Evolutionary conservation across 1,140 invertebrate species (phyloP), one percentile per base, ranked within the genome.

Genomic region (Ericerus pela): DNA sequence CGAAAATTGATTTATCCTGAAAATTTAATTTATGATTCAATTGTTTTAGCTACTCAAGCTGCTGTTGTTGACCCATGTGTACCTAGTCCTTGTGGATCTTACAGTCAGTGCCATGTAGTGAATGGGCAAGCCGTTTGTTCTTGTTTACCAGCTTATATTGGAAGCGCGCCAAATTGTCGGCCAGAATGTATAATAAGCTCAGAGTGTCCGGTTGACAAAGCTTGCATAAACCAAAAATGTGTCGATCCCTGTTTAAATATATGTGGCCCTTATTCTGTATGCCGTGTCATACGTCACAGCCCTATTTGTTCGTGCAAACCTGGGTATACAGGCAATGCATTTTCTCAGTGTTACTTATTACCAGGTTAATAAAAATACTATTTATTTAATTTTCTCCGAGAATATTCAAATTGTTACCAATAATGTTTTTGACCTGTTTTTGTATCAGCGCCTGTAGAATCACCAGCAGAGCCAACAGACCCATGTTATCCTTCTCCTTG

Each of bases 281-380:
- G 83, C 66, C 73, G 78, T 68, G 79, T 85, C 30, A 75, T 82
- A 12, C 82, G 81, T 67, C 84, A 88, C 62, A 84, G 79, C 69
- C 84, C 84, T 1, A 78, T 85, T 47, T 88, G 84, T 68, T 79
- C 73, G 56, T 88, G 84, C 68, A 74, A 75, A 28, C 54, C 70
- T 14, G 72, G 71, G 16, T 76, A 76, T 56, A 82, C 78, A 51
- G 84, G 84, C 53, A 82, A 87, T 76, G 81, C 82, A 16, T 84
- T 84, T 58, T 62, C 72, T 5, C 61, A 69, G 57, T 75, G 73
- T 63, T 60, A 55, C 47, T 56, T 58, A 38, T 60, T 62, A 51
- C 62, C 62, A 47, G 60, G 47, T 30, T 53, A 62, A 41, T 47
- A 26, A 37, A 54, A 6, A 31, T 6, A 54, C 10, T 26, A 54